A percentile compares a stretch with the other conserved stretches of the same genome.
Evolutionary conservation across 2,888 invertebrate genomes (phyloP).

Genomic region (Auanema freiburgensis): DNA sequence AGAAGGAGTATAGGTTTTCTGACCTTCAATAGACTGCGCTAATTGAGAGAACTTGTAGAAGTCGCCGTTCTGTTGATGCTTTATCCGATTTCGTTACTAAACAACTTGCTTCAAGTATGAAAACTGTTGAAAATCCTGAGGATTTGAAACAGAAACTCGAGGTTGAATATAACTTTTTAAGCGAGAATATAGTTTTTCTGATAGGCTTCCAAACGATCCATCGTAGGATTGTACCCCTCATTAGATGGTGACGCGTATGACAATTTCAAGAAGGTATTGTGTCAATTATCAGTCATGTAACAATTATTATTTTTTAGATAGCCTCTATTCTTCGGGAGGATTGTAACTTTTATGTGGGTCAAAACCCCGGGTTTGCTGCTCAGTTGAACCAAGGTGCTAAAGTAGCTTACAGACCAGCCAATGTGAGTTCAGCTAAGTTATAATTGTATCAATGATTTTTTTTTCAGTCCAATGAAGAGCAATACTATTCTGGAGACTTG

Average conservation of each 20-base stretch:
- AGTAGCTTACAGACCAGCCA: slow-evolving; percentile 28
- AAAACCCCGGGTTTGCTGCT: slow-evolving; percentile 70
- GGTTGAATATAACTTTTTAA: slow-evolving; percentile 13
- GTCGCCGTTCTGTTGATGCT: slow-evolving; percentile 84
- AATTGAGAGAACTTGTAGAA: slow-evolving; percentile 66
- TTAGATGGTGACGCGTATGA: slow-evolving; percentile 81
- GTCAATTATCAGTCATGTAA: neutral
- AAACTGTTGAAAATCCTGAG: slow-evolving; percentile 76
- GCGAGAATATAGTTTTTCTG: slow-evolving; percentile 35
- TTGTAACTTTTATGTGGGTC: slow-evolving; percentile 88
- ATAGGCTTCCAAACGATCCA: slow-evolving; percentile 74
- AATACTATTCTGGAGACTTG: slow-evolving; percentile 30
- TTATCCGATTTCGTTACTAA: slow-evolving; percentile 84
- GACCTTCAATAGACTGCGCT: neutral
- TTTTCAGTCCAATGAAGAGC: slow-evolving; percentile 22
- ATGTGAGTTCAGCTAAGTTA: slow-evolving; percentile 23
- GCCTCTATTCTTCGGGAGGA: slow-evolving; percentile 87
- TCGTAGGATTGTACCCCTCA: slow-evolving; percentile 65
- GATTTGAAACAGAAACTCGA: slow-evolving; percentile 70
- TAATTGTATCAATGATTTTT: neutral
- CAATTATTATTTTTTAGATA: slow-evolving; percentile 22
- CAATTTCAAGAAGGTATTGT: slow-evolving; percentile 69
- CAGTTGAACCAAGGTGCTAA: slow-evolving; percentile 16
- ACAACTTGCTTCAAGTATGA: slow-evolving; percentile 82
- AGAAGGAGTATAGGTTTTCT: slow-evolving; percentile 66